Percentiles rank a stretch among this genome's conserved stretches.
Conservation (phyloP, 2,888 invertebrate species). For the Tuberolachnus salignus region DNA sequence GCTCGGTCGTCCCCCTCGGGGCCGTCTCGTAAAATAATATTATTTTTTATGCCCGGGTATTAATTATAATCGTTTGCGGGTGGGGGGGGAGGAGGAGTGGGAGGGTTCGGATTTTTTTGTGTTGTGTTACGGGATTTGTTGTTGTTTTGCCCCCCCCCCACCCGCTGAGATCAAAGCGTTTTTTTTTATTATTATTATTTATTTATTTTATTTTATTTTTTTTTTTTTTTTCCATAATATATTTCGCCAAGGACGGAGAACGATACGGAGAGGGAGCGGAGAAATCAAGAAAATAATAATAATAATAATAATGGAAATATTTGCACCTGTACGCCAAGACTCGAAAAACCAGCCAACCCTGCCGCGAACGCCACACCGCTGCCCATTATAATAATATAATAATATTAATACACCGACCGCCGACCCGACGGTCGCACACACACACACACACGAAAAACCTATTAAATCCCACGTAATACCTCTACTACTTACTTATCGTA, state of each 20-base stretch:
- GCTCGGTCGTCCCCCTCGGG: neutral
- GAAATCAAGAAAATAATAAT: conserved; percentile 41
- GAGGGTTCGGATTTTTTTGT: too few relatives aligned
- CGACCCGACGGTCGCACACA: neutral
- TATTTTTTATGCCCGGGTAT: neutral
- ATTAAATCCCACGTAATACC: conserved; percentile 16
- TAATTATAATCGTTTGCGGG: conserved; percentile 42
- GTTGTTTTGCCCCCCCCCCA: conserved; percentile 13
- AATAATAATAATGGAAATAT: conserved; percentile 51
- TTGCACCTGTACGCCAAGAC: conserved; percentile 52
- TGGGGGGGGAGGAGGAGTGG: too few relatives aligned
- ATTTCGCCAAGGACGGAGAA: neutral
- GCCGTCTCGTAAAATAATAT: neutral
- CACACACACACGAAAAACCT: neutral
- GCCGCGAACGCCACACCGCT: neutral
- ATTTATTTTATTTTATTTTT: too few relatives aligned
- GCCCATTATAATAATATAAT: conserved; percentile 21
- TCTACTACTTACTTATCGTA: neutral
- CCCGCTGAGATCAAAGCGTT: neutral
- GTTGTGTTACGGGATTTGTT: conserved; percentile 29
- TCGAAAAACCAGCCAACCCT: conserved; percentile 45
- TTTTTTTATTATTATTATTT: conserved; percentile 8
- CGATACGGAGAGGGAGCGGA: neutral
- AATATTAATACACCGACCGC: neutral
- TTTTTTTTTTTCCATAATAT: neutral